Conservation (phyloP, 2,113 vertebrate species). For the Progne subis region DNA sequence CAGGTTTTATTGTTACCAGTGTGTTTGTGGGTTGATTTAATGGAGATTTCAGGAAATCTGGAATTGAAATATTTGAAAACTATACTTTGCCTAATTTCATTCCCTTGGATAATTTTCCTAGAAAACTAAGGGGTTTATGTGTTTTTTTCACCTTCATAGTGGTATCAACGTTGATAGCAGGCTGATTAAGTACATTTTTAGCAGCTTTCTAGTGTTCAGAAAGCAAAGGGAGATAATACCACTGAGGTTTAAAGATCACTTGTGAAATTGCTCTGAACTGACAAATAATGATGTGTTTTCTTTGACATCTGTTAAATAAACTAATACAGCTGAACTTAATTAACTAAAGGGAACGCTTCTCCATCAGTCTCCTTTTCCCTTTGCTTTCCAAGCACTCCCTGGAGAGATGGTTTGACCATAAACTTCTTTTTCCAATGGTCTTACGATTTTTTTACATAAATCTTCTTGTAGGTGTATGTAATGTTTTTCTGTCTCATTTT, state of each 20-base stretch:
- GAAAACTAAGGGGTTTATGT: background rate
- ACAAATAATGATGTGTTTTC: conserved; percentile 3
- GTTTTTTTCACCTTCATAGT: background rate
- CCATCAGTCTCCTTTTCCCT: background rate
- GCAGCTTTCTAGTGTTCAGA: background rate
- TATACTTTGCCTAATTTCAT: background rate
- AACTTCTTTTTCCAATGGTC: background rate
- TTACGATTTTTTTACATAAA: background rate
- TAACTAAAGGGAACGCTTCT: background rate
- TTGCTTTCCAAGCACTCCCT: conserved; percentile 9
- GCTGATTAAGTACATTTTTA: background rate
- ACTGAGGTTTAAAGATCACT: background rate
- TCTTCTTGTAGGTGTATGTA: background rate
- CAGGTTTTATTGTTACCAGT: background rate
- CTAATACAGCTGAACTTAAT: conserved; percentile 16
- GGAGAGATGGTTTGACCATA: background rate
- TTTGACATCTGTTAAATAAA: conserved; percentile 41
- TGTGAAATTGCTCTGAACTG: conserved; percentile 1
- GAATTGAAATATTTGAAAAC: background rate
- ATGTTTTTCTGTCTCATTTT: background rate
- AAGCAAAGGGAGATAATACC: background rate
- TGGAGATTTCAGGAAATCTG: background rate
- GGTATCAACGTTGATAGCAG: background rate
- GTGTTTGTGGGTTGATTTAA: background rate
- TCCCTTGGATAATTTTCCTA: background rate